phyloP scores from a whole-genome alignment of 2,113 vertebrate genomes.

The Narcine bancroftii region DNA sequence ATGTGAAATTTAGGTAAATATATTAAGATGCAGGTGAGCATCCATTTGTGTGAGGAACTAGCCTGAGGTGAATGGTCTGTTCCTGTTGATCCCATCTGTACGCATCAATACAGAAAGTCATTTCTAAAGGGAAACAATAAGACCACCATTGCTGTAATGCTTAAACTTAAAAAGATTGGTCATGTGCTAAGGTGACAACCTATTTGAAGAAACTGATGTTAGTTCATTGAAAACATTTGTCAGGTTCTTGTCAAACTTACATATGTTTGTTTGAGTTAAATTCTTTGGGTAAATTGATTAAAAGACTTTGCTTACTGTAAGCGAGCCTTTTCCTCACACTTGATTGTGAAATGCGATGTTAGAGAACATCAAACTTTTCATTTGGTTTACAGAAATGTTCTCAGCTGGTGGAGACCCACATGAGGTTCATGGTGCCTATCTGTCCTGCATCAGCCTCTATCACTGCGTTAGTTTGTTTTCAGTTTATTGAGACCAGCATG shows the following conservation, averaged over 20 bases:
- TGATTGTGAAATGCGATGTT: not conserved
- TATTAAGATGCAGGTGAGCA: no score
- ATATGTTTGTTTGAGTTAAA: not conserved
- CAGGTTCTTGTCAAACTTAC: not conserved
- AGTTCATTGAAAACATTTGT: not conserved
- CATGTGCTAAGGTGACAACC: not conserved
- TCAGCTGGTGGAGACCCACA: slow-evolving; percentile 6
- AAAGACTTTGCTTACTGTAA: not conserved
- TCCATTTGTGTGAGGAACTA: not conserved
- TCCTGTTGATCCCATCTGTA: not conserved
- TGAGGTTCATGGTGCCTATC: not conserved
- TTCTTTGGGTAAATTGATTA: slow-evolving; percentile 7
- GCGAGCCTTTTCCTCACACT: slow-evolving; percentile 3
- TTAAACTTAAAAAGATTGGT: not conserved
- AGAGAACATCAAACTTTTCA: not conserved
- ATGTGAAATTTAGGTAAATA: not conserved
- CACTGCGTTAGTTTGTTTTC: slow-evolving; percentile 14
- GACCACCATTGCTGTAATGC: not conserved
- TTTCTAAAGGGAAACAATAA: not conserved
- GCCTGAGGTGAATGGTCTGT: not conserved
- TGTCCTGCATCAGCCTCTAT: not conserved
- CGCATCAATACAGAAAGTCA: not conserved
- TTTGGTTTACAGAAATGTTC: slow-evolving; percentile 12
- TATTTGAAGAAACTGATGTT: not conserved
- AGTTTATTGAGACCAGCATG: slow-evolving; percentile 21